phyloP scores from a whole-genome alignment of 2,113 vertebrate genomes.

The Ailuropoda melanoleuca region DNA sequence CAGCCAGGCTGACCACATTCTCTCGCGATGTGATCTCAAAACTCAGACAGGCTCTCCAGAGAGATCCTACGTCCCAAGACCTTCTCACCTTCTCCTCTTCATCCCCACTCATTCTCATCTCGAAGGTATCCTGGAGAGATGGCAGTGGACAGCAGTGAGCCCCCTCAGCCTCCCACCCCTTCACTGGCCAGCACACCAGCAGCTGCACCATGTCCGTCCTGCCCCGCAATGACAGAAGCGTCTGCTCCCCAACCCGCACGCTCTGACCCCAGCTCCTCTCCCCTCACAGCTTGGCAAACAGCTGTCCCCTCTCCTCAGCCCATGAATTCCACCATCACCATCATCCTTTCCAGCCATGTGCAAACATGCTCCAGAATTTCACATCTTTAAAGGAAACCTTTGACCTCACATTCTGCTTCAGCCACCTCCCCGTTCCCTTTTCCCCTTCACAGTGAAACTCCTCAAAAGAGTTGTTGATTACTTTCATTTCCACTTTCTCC shows the following conservation, averaged over 20 bases:
- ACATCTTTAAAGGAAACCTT: background rate
- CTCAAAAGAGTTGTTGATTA: slow-evolving; percentile 46
- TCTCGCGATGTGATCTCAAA: background rate
- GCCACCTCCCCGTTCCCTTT: background rate
- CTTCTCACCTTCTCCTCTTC: background rate
- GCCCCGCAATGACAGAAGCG: background rate
- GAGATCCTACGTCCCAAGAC: background rate
- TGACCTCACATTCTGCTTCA: background rate
- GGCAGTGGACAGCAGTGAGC: background rate
- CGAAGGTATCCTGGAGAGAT: background rate
- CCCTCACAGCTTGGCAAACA: background rate
- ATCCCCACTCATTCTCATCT: background rate
- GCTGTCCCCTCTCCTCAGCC: background rate
- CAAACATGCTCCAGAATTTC: background rate
- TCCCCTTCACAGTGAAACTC: slow-evolving; percentile 39
- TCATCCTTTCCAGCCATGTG: background rate
- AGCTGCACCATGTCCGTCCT: background rate
- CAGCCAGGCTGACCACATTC: background rate
- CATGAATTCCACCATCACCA: background rate
- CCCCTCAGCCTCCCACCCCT: background rate
- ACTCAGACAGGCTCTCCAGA: background rate
- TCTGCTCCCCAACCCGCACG: background rate
- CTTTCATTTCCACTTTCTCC: slow-evolving; percentile 64
- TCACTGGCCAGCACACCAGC: background rate
- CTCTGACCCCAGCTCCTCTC: background rate